Percentiles rank a stretch among this genome's conserved stretches.
phyloP scores from a whole-genome alignment of 1,140 invertebrate species.

The Aporrectodea caliginosa region DNA sequence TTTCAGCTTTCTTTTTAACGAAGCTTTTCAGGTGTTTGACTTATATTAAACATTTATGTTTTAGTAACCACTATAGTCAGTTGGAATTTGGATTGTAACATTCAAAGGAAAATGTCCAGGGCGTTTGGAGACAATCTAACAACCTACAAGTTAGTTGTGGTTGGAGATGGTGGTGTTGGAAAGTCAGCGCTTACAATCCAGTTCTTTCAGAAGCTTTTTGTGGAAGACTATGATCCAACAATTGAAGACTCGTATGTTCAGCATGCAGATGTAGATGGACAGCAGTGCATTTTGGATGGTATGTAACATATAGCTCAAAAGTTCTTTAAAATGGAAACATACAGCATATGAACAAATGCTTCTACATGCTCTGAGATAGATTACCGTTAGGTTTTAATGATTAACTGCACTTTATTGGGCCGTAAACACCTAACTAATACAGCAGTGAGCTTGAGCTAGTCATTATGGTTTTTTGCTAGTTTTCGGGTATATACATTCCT shows the following conservation, averaged over 20 bases:
- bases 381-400: too few relatives aligned
- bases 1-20: too few relatives aligned
- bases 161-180: constrained; percentile 81
- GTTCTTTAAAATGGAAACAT: too few relatives aligned
- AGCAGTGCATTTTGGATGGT: constrained; percentile 89
- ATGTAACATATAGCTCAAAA: constrained; percentile 41
- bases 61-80: too few relatives aligned
- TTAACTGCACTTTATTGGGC: too few relatives aligned
- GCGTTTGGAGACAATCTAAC: constrained; percentile 74
- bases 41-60: too few relatives aligned
- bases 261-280: constrained; percentile 86
- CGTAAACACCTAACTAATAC: too few relatives aligned
- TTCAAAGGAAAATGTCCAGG: neutral
- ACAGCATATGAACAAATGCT: neutral
- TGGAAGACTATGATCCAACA: constrained; percentile 99
- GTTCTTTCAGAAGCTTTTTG: constrained; percentile 98
- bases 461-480: too few relatives aligned
- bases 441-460: too few relatives aligned
- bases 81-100: too few relatives aligned
- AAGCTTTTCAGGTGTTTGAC: too few relatives aligned
- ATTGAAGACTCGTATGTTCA: constrained; percentile 98
- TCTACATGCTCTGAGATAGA: neutral
- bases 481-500: too few relatives aligned
- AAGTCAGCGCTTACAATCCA: constrained; percentile 91
- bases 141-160: constrained; percentile 82